These are phyloP conservation scores for Lasioglossum leucozonium DNA, from an alignment of 2,888 invertebrate genomes.

Conservation along the genomic window DNA sequence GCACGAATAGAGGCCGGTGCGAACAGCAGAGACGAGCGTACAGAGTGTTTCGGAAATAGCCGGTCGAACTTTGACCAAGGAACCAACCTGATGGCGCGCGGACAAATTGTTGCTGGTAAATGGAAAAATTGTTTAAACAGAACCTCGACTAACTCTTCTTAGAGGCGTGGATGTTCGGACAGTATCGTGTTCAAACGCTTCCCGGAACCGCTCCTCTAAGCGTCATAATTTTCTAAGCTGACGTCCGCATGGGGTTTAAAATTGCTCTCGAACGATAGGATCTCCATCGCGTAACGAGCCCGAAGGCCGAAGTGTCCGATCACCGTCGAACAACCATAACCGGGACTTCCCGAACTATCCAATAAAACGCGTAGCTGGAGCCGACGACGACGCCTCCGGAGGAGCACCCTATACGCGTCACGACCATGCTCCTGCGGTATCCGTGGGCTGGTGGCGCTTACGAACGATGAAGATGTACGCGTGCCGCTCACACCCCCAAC, in stretches of 20 bases:
- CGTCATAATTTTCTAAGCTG: neutral
- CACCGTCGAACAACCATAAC: neutral
- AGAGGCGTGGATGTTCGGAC: neutral
- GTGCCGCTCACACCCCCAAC: neutral
- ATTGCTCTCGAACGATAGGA: neutral
- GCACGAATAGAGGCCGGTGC: neutral
- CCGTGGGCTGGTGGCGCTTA: neutral
- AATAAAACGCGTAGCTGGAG: neutral
- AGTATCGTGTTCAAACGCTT: no score
- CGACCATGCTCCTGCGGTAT: neutral
- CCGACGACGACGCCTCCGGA: neutral
- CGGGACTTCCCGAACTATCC: neutral
- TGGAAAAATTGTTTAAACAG: neutral
- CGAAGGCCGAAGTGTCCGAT: neutral
- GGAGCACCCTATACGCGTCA: neutral
- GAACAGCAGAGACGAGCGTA: neutral
- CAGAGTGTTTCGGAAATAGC: slow-evolving; percentile 34
- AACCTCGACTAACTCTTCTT: neutral
- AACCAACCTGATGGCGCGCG: neutral
- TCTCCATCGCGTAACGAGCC: neutral
- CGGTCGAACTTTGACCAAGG: neutral
- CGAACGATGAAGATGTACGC: neutral
- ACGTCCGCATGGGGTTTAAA: neutral
- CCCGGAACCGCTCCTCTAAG: neutral
- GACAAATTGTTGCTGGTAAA: neutral